Conservation (phyloP, 2,797 vertebrate genomes). For the Hybognathus amarus region DNA sequence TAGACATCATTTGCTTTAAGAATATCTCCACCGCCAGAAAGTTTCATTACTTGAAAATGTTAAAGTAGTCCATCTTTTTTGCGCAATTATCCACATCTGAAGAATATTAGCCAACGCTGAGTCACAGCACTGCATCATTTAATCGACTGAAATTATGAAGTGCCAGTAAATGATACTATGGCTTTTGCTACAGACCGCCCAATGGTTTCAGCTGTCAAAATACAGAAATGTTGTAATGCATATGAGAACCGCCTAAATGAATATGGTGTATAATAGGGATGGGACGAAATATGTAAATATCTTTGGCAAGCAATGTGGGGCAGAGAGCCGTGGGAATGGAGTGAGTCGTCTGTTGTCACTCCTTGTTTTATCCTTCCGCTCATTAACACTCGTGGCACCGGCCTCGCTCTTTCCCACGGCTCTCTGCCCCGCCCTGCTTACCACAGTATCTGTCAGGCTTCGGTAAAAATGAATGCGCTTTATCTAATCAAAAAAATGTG, state of each 20-base stretch:
- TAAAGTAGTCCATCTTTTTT: slow-evolving; percentile 11
- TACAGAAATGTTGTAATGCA: neutral
- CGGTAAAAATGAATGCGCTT: too few relatives aligned
- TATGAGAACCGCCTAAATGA: neutral
- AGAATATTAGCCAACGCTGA: neutral
- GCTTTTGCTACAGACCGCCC: neutral
- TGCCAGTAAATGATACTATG: neutral
- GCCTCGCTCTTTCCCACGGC: neutral
- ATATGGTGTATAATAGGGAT: neutral
- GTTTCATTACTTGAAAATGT: slow-evolving; percentile 23
- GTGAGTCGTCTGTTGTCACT: neutral
- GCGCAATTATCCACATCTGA: slow-evolving; percentile 6
- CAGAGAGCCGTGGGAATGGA: neutral
- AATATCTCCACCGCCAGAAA: slow-evolving; percentile 11
- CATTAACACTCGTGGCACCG: too few relatives aligned
- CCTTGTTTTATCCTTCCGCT: neutral
- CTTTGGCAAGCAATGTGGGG: neutral
- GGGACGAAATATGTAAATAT: neutral
- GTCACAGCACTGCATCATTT: neutral
- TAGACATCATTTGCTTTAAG: slow-evolving; percentile 25
- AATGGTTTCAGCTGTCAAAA: slow-evolving; percentile 14
- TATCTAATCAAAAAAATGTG: too few relatives aligned
- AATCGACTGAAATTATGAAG: neutral
- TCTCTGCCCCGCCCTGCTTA: neutral
- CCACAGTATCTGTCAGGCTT: neutral